Base-by-base conservation (phyloP, 2,888 invertebrate genomes). In the Phortica okadai region DNA sequence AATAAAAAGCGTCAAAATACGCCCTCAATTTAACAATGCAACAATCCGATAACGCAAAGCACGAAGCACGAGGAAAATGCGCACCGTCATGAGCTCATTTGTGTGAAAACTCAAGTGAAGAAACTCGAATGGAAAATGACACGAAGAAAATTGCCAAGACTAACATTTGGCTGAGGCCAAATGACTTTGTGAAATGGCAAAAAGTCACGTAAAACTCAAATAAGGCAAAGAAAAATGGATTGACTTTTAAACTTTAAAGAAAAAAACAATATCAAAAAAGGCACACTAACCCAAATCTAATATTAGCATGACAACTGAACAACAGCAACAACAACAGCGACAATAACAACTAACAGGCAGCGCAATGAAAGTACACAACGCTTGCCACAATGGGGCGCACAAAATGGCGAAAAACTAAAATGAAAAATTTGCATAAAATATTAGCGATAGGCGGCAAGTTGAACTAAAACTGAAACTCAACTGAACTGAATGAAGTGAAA, bases 221-320 rank as follows among this genome's bases (percentile, higher is more conserved):
- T 16, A 62, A 25, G 62, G 25, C 25, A 21, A 62, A 25, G 21
- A 72, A 72, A 50, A 72, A 33, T 72, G 56, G n/a, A 72, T 72
- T 72, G 70, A 72, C 70, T 72, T 72, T 72, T 72, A 72, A 72
- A 72, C 70, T 72, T 72, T 72, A 56, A 56, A 14, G 10, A 56
- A 56, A 56, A n/a, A n/a, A n/a, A 11, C n/a, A 56, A 11, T 56
- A 56, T n/a, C 6, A 21, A 56, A 4, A n/a, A 56, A 54, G 14
- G n/a, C 70, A 70, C 25, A 70, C 70, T 72, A 72, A 72, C 70
- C 70, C n/a, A 72, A 72, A 56, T 72, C 41, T 56, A 72, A 56
- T 72, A 33, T 56, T 33, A 72, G 67, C 67, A 59, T 44, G 67
- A 44, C 64, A 50, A 50, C 50, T 6, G 1, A 50, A 50, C 6